Base-by-base conservation (phyloP, 2,113 vertebrate species). In the Nansenia antarctica region DNA sequence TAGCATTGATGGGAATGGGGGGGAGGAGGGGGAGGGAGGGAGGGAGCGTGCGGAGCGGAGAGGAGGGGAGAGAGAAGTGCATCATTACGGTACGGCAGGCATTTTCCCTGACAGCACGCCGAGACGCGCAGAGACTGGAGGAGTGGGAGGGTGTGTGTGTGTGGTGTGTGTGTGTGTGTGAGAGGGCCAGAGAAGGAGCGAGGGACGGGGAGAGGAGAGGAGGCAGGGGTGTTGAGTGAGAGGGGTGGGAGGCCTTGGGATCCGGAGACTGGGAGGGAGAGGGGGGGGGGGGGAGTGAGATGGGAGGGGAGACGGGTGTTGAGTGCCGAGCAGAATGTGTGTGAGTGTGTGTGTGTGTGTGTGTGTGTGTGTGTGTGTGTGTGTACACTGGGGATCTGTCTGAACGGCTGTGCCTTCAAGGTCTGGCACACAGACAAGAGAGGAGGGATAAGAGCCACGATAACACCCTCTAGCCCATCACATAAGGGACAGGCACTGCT, bases 251-350 rank as follows among this genome's bases (percentile, higher is more conserved):
- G 64, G 78, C 32, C 65, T 24, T 65, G 66, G n/a, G 73, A 31
- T 35, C 7, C 62, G 11, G 64, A 15, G 35, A 62, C 45, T 1
- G 2, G 5, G 29, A 32, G 62, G 49, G 54, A 62, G 76, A 52
- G 62, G 5, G 73, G 62, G 15, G 5, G 15, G 1, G n/a, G n/a
- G 12, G 2, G 32, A 26, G 45, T 47, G 61, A 59, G 62, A 26
- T 61, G 32, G 49, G 61, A 26, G 54, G 35, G 37, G 57, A n/a
- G 15, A 12, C 24, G 27, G 29, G 52, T 9, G 62, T 54, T 30
- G 45, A 77, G 73, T 64, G 69, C 60, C 77, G 47, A 70, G 11
- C 27, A 62, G n/a, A 68, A 54, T 27, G 45, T 74, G 73, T 61
- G 70, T 57, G 81, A 42, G 74, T 22, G 69, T 26, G 62, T 12